phyloP scores from a whole-genome alignment of 2,888 invertebrate genomes.

The Nematopogon swammerdamellus region DNA sequence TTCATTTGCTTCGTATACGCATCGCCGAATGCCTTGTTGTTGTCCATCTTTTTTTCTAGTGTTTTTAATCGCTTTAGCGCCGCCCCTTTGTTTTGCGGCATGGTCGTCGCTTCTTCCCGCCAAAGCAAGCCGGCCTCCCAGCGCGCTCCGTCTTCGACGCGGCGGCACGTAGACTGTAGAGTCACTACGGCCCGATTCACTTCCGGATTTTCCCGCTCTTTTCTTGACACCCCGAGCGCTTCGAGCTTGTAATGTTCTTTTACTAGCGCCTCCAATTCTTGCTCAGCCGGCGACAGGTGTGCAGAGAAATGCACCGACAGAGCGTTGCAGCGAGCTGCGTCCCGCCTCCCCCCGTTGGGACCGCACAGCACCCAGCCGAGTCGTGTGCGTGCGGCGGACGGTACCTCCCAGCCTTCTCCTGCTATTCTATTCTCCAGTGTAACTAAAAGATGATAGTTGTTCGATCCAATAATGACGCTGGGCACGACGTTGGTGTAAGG shows the following conservation, averaged over 20 bases:
- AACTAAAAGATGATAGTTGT: background rate
- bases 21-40: too few species aligned
- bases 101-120: too few species aligned
- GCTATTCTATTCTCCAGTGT: background rate
- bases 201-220: too few species aligned
- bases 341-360: background rate
- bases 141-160: slow-evolving; percentile 2
- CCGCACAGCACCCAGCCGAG: background rate
- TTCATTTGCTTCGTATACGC: too few species aligned
- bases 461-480: background rate
- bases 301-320: too few species aligned
- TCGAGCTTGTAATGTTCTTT: too few species aligned
- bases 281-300: too few species aligned
- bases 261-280: too few species aligned
- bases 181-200: background rate
- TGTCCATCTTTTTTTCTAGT: too few species aligned
- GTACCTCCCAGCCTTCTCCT: background rate
- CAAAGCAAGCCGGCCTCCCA: slow-evolving; percentile 10
- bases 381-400: background rate
- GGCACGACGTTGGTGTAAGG: background rate
- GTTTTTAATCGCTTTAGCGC: too few species aligned
- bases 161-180: slow-evolving; percentile 3
- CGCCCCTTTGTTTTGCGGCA: slow-evolving; percentile 5
- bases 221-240: too few species aligned
- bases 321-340: too few species aligned